These are phyloP conservation scores for Catocala sponsa DNA, from an alignment of 2,888 invertebrate genomes.

Conservation along the genomic window DNA sequence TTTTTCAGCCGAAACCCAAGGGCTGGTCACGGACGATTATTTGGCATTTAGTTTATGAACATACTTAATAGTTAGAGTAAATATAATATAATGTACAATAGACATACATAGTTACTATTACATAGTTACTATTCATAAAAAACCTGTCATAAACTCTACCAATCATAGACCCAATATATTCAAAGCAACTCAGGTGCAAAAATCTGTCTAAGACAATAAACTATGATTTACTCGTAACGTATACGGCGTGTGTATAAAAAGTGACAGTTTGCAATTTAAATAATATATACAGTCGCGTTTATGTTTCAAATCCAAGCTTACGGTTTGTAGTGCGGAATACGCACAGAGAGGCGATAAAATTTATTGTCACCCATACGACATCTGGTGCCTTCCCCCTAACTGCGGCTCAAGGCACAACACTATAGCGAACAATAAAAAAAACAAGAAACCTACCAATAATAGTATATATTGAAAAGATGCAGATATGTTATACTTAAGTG, in stretches of 20 bases:
- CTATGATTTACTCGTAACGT: conserved; percentile 43
- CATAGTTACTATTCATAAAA: no score
- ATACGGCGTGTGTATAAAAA: conserved; percentile 60
- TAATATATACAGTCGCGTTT: conserved; percentile 76
- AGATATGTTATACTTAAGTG: no score
- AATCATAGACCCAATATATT: conserved; percentile 8
- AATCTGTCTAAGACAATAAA: conserved; percentile 32
- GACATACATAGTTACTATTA: no score
- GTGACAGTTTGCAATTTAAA: conserved; percentile 68
- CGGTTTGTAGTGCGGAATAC: conserved; percentile 80
- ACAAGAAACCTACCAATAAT: no score
- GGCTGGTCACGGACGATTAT: no score
- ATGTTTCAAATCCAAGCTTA: conserved; percentile 80
- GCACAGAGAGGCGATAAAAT: conserved; percentile 85
- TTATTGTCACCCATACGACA: conserved; percentile 86
- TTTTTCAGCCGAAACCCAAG: no score
- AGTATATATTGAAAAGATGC: no score
- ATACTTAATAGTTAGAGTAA: no score
- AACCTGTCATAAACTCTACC: background rate
- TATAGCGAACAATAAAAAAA: conserved; percentile 19
- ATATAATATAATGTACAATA: no score
- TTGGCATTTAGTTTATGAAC: no score
- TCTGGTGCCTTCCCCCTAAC: conserved; percentile 79
- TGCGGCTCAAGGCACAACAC: conserved; percentile 43
- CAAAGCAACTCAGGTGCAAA: conserved; percentile 13